phyloP scores from a whole-genome alignment of 2,113 vertebrate species.

The Solenodon paradoxus region DNA sequence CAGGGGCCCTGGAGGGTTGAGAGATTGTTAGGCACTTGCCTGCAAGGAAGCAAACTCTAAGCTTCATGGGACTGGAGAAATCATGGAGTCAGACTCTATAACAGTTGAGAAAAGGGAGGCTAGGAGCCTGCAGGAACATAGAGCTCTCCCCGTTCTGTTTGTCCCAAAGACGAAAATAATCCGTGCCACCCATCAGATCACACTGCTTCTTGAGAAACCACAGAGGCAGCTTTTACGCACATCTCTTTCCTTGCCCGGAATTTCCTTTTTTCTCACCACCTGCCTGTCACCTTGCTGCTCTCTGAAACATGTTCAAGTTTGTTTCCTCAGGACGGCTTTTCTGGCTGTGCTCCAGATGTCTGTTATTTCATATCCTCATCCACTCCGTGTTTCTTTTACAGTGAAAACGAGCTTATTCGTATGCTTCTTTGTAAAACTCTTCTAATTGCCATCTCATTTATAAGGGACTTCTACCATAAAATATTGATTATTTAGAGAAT shows the following conservation, averaged over 20 bases:
- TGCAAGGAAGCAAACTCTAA: background rate
- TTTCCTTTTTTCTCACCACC: background rate
- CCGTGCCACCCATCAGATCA: background rate
- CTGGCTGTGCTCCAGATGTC: background rate
- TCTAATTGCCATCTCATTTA: background rate
- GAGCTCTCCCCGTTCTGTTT: background rate
- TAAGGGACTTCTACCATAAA: background rate
- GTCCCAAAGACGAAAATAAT: background rate
- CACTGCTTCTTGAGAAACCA: background rate
- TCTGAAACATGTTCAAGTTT: background rate
- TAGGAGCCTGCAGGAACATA: too few species aligned
- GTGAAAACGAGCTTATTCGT: background rate
- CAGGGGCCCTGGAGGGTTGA: rapidly evolving
- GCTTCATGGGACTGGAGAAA: background rate
- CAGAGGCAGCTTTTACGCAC: background rate
- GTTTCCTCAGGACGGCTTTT: conserved; percentile 24
- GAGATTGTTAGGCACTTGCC: too few species aligned
- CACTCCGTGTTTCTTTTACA: background rate
- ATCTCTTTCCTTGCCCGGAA: background rate
- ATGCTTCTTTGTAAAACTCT: background rate
- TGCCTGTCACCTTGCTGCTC: background rate
- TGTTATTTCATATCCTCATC: conserved; percentile 19
- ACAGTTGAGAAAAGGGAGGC: background rate
- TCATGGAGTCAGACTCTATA: background rate
- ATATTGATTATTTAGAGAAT: background rate